These are phyloP conservation scores for Monodelphis domestica DNA, from an alignment of 2,797 vertebrate genomes.

Conservation along the genomic window DNA sequence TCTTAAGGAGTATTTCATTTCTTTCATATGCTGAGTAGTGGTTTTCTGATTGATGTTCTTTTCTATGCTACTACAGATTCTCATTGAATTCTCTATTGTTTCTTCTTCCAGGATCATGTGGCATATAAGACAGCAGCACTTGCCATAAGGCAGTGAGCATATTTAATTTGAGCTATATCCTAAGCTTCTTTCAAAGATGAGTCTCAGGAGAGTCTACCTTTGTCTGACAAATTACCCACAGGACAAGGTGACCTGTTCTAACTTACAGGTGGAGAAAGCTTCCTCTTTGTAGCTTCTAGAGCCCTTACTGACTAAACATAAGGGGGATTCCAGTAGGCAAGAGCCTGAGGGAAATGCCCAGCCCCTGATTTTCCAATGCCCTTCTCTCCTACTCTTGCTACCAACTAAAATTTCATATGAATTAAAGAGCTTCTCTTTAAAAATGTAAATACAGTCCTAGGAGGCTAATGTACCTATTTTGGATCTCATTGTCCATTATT, in stretches of 20 bases:
- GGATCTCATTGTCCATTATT: neutral
- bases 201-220: neutral
- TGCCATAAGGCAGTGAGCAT: conserved; percentile 34
- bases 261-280: neutral
- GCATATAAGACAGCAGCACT: conserved; percentile 11
- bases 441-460: neutral
- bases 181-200: conserved; percentile 41
- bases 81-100: conserved; percentile 40
- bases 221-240: conserved; percentile 45
- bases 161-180: neutral
- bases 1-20: conserved; percentile 61
- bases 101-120: conserved; percentile 43
- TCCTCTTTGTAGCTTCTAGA: neutral
- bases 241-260: neutral
- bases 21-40: conserved; percentile 50
- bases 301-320: neutral
- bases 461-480: neutral
- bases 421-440: neutral
- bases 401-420: neutral
- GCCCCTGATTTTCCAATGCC: neutral
- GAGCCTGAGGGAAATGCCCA: neutral
- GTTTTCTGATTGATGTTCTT: conserved; percentile 53
- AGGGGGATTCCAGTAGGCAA: neutral
- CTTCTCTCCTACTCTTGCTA: neutral
- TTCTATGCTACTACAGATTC: conserved; percentile 56